A percentile compares a stretch with the other conserved stretches of the same genome.
Evolutionary conservation across 2,113 vertebrate species (phyloP).

Genomic region (Pontoporia blainvillei): DNA sequence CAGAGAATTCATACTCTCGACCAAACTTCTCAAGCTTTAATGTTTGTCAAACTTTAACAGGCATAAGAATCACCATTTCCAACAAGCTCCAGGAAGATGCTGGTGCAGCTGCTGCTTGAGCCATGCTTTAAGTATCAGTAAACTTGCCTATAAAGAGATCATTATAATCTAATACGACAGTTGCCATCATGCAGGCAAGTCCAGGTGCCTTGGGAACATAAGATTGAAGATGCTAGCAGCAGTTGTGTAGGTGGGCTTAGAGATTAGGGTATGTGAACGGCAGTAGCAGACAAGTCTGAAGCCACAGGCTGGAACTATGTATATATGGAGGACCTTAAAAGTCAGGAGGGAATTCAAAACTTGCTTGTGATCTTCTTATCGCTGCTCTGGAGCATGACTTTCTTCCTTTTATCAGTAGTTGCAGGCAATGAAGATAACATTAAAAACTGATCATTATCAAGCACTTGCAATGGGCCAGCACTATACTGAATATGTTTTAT

Average conservation of each 20-base stretch:
- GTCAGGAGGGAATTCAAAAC: not conserved
- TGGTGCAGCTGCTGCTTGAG: not conserved
- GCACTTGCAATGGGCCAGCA: not conserved
- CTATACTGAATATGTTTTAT: not conserved
- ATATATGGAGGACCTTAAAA: not conserved
- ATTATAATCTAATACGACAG: not conserved
- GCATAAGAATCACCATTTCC: not conserved
- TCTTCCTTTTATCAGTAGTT: not conserved
- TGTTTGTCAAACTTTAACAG: not conserved
- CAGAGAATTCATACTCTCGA: not conserved
- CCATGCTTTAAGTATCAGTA: not conserved
- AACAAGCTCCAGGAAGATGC: not conserved
- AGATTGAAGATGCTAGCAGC: not conserved
- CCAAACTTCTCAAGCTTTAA: not conserved
- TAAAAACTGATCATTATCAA: not conserved
- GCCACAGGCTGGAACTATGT: not conserved
- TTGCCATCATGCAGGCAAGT: not conserved
- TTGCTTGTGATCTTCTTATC: not conserved
- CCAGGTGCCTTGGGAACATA: not conserved
- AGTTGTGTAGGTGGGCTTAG: not conserved
- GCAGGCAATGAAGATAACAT: not conserved
- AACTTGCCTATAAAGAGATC: not conserved
- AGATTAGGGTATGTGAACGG: fast-evolving
- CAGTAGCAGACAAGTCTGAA: not conserved
- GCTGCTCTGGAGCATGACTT: not conserved